phyloP scores from a whole-genome alignment of 2,888 invertebrate genomes.

The Acholoe squamosa region DNA sequence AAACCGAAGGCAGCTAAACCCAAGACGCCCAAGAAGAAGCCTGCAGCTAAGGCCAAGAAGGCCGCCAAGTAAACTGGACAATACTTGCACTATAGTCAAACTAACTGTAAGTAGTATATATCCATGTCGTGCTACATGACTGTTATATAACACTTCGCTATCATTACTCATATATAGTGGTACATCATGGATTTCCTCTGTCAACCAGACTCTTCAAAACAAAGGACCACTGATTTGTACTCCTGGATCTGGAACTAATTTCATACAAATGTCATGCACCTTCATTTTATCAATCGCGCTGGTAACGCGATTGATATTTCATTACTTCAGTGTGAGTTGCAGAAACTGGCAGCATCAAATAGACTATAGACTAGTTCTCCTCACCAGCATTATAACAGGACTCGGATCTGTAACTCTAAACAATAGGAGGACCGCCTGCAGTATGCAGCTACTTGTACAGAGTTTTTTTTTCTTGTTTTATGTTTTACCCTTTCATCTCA shows the following conservation, averaged over 20 bases:
- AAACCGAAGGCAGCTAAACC: slow-evolving; percentile 67
- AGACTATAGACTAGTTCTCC: neutral
- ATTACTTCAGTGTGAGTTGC: neutral
- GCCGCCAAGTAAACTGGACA: slow-evolving; percentile 89
- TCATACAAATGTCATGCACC: neutral
- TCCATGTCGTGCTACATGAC: slow-evolving; percentile 51
- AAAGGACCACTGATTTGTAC: neutral
- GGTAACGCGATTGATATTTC: neutral
- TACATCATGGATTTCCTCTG: neutral
- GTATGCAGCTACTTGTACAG: neutral
- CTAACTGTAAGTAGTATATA: slow-evolving; percentile 47
- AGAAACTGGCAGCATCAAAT: too few relatives aligned
- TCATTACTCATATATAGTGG: neutral
- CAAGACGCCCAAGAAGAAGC: slow-evolving; percentile 63
- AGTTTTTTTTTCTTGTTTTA: too few relatives aligned
- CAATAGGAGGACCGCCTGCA: neutral
- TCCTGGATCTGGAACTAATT: neutral
- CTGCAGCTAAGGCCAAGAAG: slow-evolving; percentile 81
- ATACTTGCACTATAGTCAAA: neutral
- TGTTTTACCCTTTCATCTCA: slow-evolving; percentile 17
- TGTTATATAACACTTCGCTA: neutral
- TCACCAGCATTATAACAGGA: slow-evolving; percentile 12
- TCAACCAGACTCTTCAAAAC: neutral
- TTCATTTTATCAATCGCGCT: slow-evolving; percentile 13
- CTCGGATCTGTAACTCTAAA: neutral